These are phyloP conservation scores for Taenaris catops DNA, from an alignment of 2,888 invertebrate genomes.

Conservation along the genomic window DNA sequence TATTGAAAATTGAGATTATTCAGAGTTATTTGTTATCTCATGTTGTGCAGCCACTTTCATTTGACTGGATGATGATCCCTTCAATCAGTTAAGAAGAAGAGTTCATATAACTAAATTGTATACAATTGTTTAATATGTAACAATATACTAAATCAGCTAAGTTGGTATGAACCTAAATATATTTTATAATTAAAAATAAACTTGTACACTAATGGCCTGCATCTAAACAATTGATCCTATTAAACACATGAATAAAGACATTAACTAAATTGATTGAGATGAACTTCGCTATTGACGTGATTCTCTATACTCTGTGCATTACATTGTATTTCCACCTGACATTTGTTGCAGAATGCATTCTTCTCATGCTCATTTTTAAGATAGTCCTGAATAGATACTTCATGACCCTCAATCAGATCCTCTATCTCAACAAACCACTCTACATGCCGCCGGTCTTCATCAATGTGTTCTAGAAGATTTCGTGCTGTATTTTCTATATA, in stretches of 20 bases:
- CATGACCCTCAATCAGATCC: constrained; percentile 39
- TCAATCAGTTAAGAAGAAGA: too few relatives aligned
- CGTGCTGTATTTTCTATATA: constrained; percentile 46
- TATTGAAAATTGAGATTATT: too few relatives aligned
- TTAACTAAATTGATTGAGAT: constrained; percentile 40
- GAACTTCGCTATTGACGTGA: constrained; percentile 46
- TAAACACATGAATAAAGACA: constrained; percentile 7
- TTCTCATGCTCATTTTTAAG: constrained; percentile 44
- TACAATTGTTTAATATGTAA: too few relatives aligned
- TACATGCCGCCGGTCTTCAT: constrained; percentile 42
- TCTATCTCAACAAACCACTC: constrained; percentile 51
- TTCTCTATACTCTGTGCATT: constrained; percentile 36
- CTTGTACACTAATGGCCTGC: not conserved
- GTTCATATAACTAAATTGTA: too few relatives aligned
- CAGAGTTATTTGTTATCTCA: too few relatives aligned
- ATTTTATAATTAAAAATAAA: not conserved
- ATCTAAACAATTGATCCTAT: constrained; percentile 3
- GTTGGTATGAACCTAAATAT: too few relatives aligned
- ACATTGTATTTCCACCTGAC: constrained; percentile 42
- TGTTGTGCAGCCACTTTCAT: too few relatives aligned
- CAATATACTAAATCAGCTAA: too few relatives aligned
- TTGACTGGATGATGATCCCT: too few relatives aligned
- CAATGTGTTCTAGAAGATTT: constrained; percentile 42
- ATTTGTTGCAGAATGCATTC: constrained; percentile 48
- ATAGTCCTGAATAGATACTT: constrained; percentile 41